Evolutionary conservation across 2,888 invertebrate genomes (phyloP).

Genomic region (Andricus quercusramuli): DNA sequence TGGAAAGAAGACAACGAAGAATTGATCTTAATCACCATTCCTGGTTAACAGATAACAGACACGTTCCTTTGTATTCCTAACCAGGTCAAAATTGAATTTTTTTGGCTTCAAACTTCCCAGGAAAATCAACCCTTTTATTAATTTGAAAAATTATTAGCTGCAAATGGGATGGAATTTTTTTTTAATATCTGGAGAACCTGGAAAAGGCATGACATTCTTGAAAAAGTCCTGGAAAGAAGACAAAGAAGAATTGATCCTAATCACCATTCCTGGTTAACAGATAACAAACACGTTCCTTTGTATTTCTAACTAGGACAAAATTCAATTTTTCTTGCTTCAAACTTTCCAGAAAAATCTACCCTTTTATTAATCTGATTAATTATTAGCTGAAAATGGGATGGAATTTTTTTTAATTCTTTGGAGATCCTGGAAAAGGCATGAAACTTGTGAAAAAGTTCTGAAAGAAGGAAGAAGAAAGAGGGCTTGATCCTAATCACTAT

Average conservation of each 20-base stretch:
- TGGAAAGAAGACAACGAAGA: not conserved
- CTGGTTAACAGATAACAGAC: not conserved
- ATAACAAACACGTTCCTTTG: not conserved
- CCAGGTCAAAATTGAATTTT: slow-evolving; percentile 29
- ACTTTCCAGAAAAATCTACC: not conserved
- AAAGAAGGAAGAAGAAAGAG: slow-evolving; percentile 9
- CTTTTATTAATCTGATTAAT: not conserved
- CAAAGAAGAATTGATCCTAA: slow-evolving; percentile 30
- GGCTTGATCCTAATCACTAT: slow-evolving; percentile 23
- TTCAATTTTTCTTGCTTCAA: slow-evolving; percentile 25
- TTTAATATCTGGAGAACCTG: no score
- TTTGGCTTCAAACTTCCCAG: not conserved
- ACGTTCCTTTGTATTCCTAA: not conserved
- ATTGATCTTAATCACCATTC: slow-evolving; percentile 22
- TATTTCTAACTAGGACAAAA: slow-evolving; percentile 18
- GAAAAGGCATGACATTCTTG: no score
- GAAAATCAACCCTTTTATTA: not conserved
- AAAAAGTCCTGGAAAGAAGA: no score
- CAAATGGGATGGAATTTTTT: no score
- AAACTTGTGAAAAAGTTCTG: no score
- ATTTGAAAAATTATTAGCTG: not conserved
- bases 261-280: slow-evolving; percentile 22
- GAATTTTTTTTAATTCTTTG: no score
- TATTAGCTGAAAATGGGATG: no score
- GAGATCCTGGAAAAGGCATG: no score